Percentiles rank a stretch among this genome's conserved stretches.
These are phyloP conservation scores for Rhopalosiphum padi DNA, from an alignment of 1,140 invertebrate genomes.

Conservation along the genomic window DNA sequence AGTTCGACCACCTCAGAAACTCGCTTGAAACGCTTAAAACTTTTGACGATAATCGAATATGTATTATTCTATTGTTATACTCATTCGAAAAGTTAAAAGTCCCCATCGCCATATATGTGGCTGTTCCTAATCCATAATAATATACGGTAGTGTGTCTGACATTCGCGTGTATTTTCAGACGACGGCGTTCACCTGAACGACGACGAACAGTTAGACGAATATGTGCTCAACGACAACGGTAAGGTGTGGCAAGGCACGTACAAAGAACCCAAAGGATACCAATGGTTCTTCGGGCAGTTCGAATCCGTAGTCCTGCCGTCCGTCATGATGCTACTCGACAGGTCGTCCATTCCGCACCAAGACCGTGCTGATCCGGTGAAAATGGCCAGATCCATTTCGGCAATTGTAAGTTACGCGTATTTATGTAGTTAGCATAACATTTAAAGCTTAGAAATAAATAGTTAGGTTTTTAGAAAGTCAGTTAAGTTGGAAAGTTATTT, in stretches of 20 bases:
- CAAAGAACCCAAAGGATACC: slow-evolving; percentile 70
- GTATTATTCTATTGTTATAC: neutral
- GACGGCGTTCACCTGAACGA: slow-evolving; percentile 75
- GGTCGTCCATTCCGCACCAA: slow-evolving; percentile 68
- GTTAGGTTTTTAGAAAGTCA: too few species aligned
- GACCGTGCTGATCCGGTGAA: slow-evolving; percentile 78
- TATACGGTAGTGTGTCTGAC: neutral
- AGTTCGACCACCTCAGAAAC: neutral
- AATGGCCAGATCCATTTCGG: slow-evolving; percentile 74
- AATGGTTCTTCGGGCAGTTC: slow-evolving; percentile 80
- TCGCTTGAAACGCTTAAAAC: neutral
- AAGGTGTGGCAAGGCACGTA: slow-evolving; percentile 78
- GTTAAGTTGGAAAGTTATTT: too few species aligned
- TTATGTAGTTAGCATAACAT: neutral
- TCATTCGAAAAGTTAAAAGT: neutral
- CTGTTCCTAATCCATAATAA: neutral
- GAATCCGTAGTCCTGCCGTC: slow-evolving; percentile 74
- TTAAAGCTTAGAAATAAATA: too few species aligned
- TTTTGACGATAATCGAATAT: neutral
- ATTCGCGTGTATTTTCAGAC: slow-evolving; percentile 62
- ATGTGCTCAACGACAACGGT: slow-evolving; percentile 77
- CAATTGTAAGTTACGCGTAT: slow-evolving; percentile 68
- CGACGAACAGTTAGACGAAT: slow-evolving; percentile 71
- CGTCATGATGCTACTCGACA: slow-evolving; percentile 71
- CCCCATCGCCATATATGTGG: neutral